A percentile compares a stretch with the other conserved stretches of the same genome.
These are phyloP conservation scores for Dicycla oo DNA, from an alignment of 2,888 invertebrate genomes.

Conservation along the genomic window DNA sequence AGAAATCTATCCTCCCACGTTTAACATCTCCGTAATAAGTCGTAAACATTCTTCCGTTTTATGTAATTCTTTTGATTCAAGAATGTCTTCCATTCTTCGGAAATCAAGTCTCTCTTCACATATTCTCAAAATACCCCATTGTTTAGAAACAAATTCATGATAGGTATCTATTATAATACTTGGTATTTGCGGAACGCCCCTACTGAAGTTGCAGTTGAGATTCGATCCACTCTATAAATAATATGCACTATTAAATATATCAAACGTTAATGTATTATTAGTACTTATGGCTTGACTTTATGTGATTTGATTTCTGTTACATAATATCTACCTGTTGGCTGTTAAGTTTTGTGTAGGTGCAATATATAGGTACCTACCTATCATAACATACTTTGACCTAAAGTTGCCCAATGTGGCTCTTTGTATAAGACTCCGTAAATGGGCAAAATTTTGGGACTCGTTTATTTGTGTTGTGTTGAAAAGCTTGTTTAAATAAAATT, in stretches of 20 bases:
- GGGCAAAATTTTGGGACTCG: slow-evolving; percentile 59
- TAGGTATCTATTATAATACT: slow-evolving; percentile 5
- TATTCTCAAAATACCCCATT: slow-evolving; percentile 1
- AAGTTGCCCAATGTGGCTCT: slow-evolving; percentile 47
- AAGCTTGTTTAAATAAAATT: slow-evolving; percentile 11
- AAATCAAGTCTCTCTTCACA: not conserved
- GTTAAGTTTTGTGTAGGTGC: slow-evolving; percentile 54
- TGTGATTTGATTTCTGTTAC: slow-evolving; percentile 53
- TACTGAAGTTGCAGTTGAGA: slow-evolving; percentile 30
- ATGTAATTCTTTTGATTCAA: slow-evolving; percentile 37
- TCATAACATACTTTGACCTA: slow-evolving; percentile 57
- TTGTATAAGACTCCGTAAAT: slow-evolving; percentile 55
- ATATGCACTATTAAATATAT: slow-evolving; percentile 40
- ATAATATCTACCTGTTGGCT: slow-evolving; percentile 44
- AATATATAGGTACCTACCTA: slow-evolving; percentile 24
- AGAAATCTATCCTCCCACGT: slow-evolving; percentile 39
- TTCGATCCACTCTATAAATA: slow-evolving; percentile 28
- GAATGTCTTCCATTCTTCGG: slow-evolving; percentile 1
- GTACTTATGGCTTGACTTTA: slow-evolving; percentile 28
- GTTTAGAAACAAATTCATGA: slow-evolving; percentile 16
- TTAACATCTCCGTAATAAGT: slow-evolving; percentile 23
- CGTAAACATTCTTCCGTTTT: slow-evolving; percentile 19
- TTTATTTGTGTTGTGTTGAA: slow-evolving; percentile 40
- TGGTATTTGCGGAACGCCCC: slow-evolving; percentile 30
- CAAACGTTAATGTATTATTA: slow-evolving; percentile 25